Evolutionary conservation across 2,888 invertebrate species (phyloP).

Genomic region (Flexamia atlantica): DNA sequence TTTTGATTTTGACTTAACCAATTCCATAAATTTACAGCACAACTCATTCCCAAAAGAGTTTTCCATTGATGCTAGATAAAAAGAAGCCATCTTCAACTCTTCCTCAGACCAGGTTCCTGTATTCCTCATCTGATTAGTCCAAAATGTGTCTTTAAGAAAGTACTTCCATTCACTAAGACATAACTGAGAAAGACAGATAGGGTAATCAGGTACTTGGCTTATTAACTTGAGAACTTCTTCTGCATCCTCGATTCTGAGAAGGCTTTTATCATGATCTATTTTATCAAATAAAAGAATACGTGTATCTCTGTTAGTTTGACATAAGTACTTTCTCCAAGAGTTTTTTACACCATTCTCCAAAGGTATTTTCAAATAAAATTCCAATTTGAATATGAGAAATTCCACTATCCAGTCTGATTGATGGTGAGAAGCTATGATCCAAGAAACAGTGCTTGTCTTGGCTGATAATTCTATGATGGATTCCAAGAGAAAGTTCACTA

Average conservation of each 20-base stretch:
- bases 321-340: neutral
- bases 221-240: constrained; percentile 4
- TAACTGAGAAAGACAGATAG: neutral
- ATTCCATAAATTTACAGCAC: neutral
- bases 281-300: neutral
- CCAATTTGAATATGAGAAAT: neutral
- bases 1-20: neutral
- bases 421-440: constrained; percentile 16
- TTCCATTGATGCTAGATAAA: neutral
- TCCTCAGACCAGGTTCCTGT: constrained; percentile 3
- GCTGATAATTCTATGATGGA: neutral
- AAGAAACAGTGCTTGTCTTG: neutral
- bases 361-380: neutral
- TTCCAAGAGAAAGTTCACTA: neutral
- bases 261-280: neutral
- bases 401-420: constrained; percentile 14
- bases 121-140: constrained; percentile 1
- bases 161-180: constrained; percentile 14
- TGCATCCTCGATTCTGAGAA: neutral
- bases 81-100: constrained; percentile 11
- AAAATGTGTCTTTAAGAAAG: neutral
- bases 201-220: neutral
- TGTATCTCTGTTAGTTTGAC: neutral
- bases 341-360: neutral
- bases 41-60: neutral